Percentiles rank a stretch among this genome's conserved stretches.
phyloP scores from a whole-genome alignment of 2,113 vertebrate species.

The Australoheros scitulus region DNA sequence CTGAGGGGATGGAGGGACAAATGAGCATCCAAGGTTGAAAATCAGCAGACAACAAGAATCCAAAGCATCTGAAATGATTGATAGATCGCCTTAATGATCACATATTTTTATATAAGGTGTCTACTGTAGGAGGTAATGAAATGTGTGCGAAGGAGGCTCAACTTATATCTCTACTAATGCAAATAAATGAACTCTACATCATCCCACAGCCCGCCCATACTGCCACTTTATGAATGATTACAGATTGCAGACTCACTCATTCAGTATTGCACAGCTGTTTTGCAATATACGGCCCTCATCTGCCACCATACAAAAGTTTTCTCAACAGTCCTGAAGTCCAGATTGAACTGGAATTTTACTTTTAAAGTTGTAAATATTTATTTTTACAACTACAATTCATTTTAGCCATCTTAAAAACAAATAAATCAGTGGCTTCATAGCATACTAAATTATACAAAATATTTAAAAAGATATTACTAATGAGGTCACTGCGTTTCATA shows the following conservation, averaged over 20 bases:
- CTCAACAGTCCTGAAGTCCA: not conserved
- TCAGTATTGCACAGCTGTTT: not conserved
- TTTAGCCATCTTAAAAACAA: not conserved
- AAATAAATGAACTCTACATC: not conserved
- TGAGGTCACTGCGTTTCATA: not conserved
- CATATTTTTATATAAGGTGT: not conserved
- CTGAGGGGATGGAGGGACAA: slow-evolving; percentile 43
- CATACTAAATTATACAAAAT: too few relatives aligned
- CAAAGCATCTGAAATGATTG: slow-evolving; percentile 17
- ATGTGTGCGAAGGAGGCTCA: not conserved
- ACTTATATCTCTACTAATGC: slow-evolving; percentile 2
- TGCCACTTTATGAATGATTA: not conserved
- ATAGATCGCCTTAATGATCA: not conserved
- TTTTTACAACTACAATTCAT: not conserved
- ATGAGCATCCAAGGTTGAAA: slow-evolving; percentile 40
- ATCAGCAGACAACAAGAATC: slow-evolving; percentile 16
- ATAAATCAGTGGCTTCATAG: not conserved
- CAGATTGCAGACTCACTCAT: not conserved
- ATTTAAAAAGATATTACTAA: not conserved
- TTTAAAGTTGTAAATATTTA: not conserved
- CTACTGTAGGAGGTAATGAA: not conserved
- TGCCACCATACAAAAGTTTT: not conserved
- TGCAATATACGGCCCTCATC: not conserved
- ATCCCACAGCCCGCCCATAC: not conserved
- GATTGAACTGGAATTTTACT: not conserved